phyloP scores from a whole-genome alignment of 2,888 invertebrate species.

The Lasioglossum vierecki region DNA sequence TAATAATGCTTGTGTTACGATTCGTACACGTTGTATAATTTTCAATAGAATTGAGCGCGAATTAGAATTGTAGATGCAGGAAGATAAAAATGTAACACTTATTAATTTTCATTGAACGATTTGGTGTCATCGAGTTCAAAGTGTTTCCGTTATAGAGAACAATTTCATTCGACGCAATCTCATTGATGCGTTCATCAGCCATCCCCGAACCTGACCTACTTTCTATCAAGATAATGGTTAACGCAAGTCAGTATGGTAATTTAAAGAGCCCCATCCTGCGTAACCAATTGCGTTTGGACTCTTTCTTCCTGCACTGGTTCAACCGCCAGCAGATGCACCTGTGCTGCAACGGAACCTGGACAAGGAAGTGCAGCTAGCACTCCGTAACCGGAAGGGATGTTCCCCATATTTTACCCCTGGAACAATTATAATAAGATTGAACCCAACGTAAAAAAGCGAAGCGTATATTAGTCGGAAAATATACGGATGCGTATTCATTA shows the following conservation, averaged over 20 bases:
- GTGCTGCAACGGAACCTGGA: constrained; percentile 58
- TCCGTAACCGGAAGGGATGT: constrained; percentile 74
- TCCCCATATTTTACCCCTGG: constrained; percentile 67
- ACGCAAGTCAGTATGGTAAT: constrained; percentile 19
- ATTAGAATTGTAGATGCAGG: too few species aligned
- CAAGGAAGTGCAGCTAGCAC: constrained; percentile 72
- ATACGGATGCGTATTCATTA: neutral
- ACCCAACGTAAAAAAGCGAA: neutral
- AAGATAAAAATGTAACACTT: neutral
- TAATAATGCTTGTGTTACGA: too few species aligned
- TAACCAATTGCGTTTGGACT: constrained; percentile 5
- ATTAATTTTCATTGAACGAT: neutral
- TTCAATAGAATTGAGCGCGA: too few species aligned
- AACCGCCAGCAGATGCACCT: constrained; percentile 58
- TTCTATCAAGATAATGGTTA: neutral
- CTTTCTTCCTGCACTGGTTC: constrained; percentile 21
- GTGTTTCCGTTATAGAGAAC: neutral
- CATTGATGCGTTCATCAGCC: neutral
- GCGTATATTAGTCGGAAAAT: neutral
- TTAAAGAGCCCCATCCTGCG: neutral
- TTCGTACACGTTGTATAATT: too few species aligned
- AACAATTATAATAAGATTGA: constrained; percentile 49
- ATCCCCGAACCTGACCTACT: constrained; percentile 10
- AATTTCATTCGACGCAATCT: neutral
- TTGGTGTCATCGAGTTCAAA: neutral